Base-by-base conservation (phyloP, 2,113 vertebrate species). In the Peromyscus polionotus region DNA sequence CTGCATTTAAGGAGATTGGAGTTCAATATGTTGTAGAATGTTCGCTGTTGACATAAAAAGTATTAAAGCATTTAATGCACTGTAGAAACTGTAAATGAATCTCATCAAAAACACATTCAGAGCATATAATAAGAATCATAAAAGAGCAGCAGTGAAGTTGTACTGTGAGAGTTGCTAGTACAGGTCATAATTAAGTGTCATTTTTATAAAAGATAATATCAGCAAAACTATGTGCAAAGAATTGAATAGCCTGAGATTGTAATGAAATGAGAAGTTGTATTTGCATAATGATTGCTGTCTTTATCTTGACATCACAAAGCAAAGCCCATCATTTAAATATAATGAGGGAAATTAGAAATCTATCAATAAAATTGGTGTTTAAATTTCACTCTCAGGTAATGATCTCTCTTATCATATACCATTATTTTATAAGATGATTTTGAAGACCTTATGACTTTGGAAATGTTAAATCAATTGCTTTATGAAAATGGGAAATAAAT, bases 121-220 rank as follows among this genome's bases (percentile, higher is more conserved):
- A 96, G 63, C 36, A 88, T 94, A 72, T 1, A 91, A 81, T 70
- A 42, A 96, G 91, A 24, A 85, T 31, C 28, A 76, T 84, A 51
- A 84, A 57, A 28, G 10, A 95, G 77, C 33, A 77, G 19, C 2
- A 54, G 79, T 85, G 45, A 51, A 5, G 92, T 68, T 75, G 68
- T 0, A 93, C 36, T 96, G 24, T 81, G 42, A 51, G 10, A 59
- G 36, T 67, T 80, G 48, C 24, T 88, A 90, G 80, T 36, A 54
- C 9, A 77, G 4, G 17, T 90, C 73, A 96, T 14, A 28, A 79
- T 96, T 92, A 96, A 97, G 39, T 14, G 3, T 3, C 72, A 28
- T 63, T 96, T 96, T 95, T 95, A 93, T 95, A 80, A 97, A 96
- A 89, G 7, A 0, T 57, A 97, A 59, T 94, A 57, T 79, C 67